Base-by-base conservation (phyloP, 2,888 invertebrate species). In the Xestobium rufovillosum region DNA sequence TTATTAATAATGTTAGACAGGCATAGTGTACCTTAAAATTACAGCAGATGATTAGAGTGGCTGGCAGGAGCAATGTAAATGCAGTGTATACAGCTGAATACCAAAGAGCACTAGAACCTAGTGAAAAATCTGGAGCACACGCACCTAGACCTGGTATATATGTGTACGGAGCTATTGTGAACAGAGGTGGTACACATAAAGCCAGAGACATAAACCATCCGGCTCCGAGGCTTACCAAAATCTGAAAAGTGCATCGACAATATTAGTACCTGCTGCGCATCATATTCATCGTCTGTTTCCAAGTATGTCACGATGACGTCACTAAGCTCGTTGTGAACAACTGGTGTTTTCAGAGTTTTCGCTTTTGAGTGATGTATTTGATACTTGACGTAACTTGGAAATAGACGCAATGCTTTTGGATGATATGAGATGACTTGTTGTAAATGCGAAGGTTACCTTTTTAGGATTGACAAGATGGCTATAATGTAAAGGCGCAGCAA, bases 401-500 rank as follows among this genome's bases (percentile, higher is more conserved):
- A n/a, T n/a, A n/a, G n/a, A n/a, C n/a, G n/a, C n/a, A n/a, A n/a
- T n/a, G n/a, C n/a, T n/a, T n/a, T n/a, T n/a, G n/a, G n/a, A n/a
- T n/a, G n/a, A n/a, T n/a, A n/a, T n/a, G n/a, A n/a, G n/a, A n/a
- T n/a, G n/a, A n/a, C n/a, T n/a, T n/a, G n/a, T n/a, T n/a, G n/a
- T n/a, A n/a, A n/a, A n/a, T n/a, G n/a, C n/a, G n/a, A n/a, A n/a
- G n/a, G n/a, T 52, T 54, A 79, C 80, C 70, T 80, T 80, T 50
- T 72, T 75, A 1, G 81, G 76, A 26, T 79, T 84, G 13, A 86
- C 82, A 38, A 85, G 70, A 34, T 82, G 80, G 14, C 80, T 78
- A 63, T 87, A 87, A 57, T 86, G 85, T 41, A 87, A 63, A 0
- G 86, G 86, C 1, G 83, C 79, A 0, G 84, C 79, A 34, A 87